Evolutionary conservation across 2,113 vertebrate species (phyloP), one percentile per base, ranked within the genome.

Genomic region (Sinocyclocheilus grahami): DNA sequence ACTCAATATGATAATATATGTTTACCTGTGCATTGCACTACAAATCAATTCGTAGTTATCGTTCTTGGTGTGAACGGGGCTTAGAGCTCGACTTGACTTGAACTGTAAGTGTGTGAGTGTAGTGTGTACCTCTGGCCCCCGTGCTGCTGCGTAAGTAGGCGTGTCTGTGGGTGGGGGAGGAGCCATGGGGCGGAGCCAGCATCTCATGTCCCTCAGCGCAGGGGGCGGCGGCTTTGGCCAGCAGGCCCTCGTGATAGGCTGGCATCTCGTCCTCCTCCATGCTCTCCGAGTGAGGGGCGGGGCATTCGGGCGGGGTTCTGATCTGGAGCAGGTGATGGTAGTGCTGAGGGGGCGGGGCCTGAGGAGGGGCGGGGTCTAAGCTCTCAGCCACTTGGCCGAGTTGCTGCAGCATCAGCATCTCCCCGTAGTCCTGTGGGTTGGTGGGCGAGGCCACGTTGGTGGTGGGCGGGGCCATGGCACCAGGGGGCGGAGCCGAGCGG

Each of bases 311-410:
- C 0, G 95, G 93, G 10, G 86, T 87, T 93, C 96, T 94, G 90
- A 98, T 97, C 91, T 99, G 97, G 14, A 99, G 91, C 89, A 99
- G 96, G 75, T 97, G 97, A 92, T 98, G 97, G 92, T 97, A 97
- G 93, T 97, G 96, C 87, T 92, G 93, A 63, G 91, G 90, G 96
- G 27, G 93, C 87, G 85, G 91, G 90, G 9, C 90, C 55, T 89
- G 91, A 92, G 90, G 0, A 93, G 95, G 2, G 91, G 92, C 83
- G 67, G 93, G 91, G 65, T 97, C 95, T 93, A 96, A 85, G 92
- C 89, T 89, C 33, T 97, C 96, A 81, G 96, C 95, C 79, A 95
- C 96, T 88, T 96, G 97, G 92, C 93, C 95, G 92, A 98, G 95
- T 83, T 98, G 97, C 92, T 95, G 95, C 86, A 99, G 95, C 62